Base-by-base conservation (phyloP, 2,113 vertebrate genomes). In the Polypterus senegalus region DNA sequence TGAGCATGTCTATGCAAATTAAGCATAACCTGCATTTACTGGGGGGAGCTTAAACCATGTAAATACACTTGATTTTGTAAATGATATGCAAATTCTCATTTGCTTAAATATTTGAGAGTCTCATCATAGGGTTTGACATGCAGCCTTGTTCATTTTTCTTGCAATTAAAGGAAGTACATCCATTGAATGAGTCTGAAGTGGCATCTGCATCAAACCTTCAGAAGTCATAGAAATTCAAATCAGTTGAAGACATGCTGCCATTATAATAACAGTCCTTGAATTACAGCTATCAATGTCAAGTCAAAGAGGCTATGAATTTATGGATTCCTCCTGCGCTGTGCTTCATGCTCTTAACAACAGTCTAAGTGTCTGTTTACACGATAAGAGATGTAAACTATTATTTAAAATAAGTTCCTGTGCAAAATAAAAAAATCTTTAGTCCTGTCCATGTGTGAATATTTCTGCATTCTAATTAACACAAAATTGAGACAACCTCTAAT, bases 181-280 rank as follows among this genome's bases (percentile, higher is more conserved):
- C 46, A 45, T 57, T 27, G 27, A 57, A 57, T 57, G 56, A 7
- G 56, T 27, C 46, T 55, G 27, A 57, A 57, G 56, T 57, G 56
- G 5, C 27, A 7, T 44, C 56, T 44, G 27, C 27, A 57, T 57
- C 46, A 57, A 57, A 57, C 56, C 56, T 57, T 57, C 3, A 11
- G 56, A 44, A 44, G 56, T 45, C 56, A 57, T 44, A 57, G 56
- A 43, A 57, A 57, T 57, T 57, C 56, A 57, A 57, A 57, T 57
- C 56, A 57, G 27, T 45, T 4, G 56, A 9, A 27, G 27, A 45
- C 27, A 4, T 44, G 27, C 56, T 57, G n/a, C 3, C 56, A 57
- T 45, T 57, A 27, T 57, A 57, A 57, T 57, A 57, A 57, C 56
- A 57, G 56, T 44, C 56, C 56, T 57, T 57, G 56, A 57, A 57